phyloP scores from a whole-genome alignment of 1,140 invertebrate species.

The Bathynomus jamesi region DNA sequence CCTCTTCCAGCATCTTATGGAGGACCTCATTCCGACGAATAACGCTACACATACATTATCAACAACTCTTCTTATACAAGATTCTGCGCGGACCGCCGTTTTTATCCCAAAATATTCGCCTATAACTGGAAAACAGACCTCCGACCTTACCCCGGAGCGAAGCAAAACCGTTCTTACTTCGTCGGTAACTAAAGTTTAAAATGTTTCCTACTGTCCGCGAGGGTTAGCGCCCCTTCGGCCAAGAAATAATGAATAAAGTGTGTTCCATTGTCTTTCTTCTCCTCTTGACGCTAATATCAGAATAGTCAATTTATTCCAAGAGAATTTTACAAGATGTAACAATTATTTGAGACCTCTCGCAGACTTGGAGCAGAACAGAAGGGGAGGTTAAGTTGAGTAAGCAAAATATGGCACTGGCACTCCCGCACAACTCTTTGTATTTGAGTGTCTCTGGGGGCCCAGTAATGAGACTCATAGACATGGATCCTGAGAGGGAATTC shows the following conservation, averaged over 20 bases:
- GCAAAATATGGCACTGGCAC: neutral
- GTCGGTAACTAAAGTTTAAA: neutral
- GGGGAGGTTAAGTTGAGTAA: neutral
- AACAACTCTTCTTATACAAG: constrained; percentile 1
- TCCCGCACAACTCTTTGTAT: neutral
- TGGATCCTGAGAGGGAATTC: neutral
- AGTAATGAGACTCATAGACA: neutral
- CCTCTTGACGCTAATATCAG: constrained; percentile 36
- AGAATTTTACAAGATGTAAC: constrained; percentile 37
- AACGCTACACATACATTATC: neutral
- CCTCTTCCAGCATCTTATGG: neutral
- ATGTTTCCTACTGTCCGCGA: neutral
- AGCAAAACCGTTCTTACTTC: constrained; percentile 6
- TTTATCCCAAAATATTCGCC: neutral
- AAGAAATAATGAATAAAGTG: constrained; percentile 37
- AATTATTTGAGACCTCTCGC: constrained; percentile 31
- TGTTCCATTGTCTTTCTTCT: constrained; percentile 36
- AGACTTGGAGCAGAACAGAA: constrained; percentile 10
- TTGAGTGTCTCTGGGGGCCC: neutral
- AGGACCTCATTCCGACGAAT: neutral
- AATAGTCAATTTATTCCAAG: constrained; percentile 37
- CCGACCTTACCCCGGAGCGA: neutral
- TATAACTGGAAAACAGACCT: neutral
- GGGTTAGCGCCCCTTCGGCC: constrained; percentile 8
- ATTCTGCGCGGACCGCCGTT: neutral